Evolutionary conservation across 2,113 vertebrate genomes (phyloP).

Genomic region (Ictalurus punctatus): DNA sequence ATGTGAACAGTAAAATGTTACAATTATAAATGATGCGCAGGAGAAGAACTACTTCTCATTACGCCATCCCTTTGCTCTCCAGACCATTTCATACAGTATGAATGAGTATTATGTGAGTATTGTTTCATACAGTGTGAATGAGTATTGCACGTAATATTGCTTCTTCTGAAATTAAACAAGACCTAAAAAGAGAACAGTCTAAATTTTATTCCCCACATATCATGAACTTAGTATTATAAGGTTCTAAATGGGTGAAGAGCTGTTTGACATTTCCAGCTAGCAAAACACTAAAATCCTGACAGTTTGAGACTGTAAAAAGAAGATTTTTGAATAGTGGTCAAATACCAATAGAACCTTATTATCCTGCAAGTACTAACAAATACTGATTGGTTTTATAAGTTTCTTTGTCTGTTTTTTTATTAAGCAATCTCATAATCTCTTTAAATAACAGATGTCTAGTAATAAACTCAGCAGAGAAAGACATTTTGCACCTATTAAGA

Average conservation of each 20-base stretch:
- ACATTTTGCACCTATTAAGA: neutral
- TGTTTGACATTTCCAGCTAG: neutral
- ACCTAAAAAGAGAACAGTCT: neutral
- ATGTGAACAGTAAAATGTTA: neutral
- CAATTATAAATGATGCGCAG: neutral
- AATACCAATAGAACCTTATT: neutral
- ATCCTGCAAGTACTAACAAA: neutral
- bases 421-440: neutral
- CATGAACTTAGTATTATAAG: neutral
- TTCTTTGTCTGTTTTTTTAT: neutral
- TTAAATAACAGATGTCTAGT: neutral
- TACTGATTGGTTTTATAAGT: neutral
- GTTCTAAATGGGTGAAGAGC: neutral
- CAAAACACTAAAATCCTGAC: neutral
- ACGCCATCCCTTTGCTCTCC: neutral
- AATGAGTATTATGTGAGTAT: neutral
- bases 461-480: neutral
- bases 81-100: neutral
- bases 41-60: neutral
- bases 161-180: neutral
- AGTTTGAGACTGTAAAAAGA: neutral
- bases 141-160: neutral
- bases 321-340: neutral
- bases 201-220: neutral
- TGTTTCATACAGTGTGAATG: neutral